Base-by-base conservation (phyloP, 2,113 vertebrate species). In the Cyprinus carpio region DNA sequence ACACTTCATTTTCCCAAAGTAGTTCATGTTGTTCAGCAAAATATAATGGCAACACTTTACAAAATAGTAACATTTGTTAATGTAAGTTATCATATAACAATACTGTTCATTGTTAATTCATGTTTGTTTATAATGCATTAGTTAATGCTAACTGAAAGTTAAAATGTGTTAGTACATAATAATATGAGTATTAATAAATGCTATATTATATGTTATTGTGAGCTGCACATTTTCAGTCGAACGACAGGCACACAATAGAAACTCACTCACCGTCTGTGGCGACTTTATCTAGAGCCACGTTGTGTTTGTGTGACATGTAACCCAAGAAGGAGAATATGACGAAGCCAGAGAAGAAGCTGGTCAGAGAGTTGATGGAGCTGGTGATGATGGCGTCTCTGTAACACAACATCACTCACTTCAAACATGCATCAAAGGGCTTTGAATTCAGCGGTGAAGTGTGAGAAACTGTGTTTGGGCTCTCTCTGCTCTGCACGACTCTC, bases 251-350 rank as follows among this genome's bases (percentile, higher is more conserved):
- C 31, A 23, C 18, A 37, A 62, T 9, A 49, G 2, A 29, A 15
- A 60, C 34, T 29, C 49, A 56, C 94, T 92, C 90, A 97, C 96
- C 96, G 0, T 97, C 96, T 87, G 95, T 95, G 74, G 95, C 96
- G 46, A 97, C 96, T 58, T 97, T 96, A 78, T 96, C 95, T 4
- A 97, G 93, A 87, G 95, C 92, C n/a, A 97, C 96, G 0, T 94
- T 96, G 93, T 97, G 96, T 87, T 97, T 97, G 81, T 97, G 93
- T 3, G 96, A 95, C 96, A 97, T 95, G 90, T 97, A 97, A 4
- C 96, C 96, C 82, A 97, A 93, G 92, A 97, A 97, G 75, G 96
- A 97, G 93, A 97, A 97, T 89, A 97, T 96, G 88, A 97, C 97
- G 27, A 97, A 97, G 51, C 97, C 96, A 0, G 96, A 97, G 93